A percentile compares a stretch with the other conserved stretches of the same genome.
phyloP scores from a whole-genome alignment of 2,113 vertebrate species.

The Neogale vison region DNA sequence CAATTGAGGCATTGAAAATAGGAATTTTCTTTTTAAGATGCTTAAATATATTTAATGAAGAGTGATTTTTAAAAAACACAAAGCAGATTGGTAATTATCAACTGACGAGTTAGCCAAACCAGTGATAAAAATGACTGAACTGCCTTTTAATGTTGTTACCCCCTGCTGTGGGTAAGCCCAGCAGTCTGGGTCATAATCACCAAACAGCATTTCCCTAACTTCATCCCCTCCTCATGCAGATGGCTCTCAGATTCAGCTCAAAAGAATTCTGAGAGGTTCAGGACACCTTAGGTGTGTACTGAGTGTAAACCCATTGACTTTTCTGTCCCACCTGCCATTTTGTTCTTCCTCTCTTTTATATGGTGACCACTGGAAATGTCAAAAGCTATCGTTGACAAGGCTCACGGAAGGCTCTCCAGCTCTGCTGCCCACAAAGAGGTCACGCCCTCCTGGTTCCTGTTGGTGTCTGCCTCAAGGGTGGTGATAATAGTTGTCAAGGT shows the following conservation, averaged over 20 bases:
- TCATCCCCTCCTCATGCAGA: background rate
- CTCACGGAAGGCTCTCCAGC: background rate
- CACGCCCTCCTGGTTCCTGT: background rate
- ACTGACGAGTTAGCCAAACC: slow-evolving; percentile 71
- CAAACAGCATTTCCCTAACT: background rate
- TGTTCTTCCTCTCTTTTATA: background rate
- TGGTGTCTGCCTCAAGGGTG: background rate
- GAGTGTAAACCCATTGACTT: background rate
- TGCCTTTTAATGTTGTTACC: background rate
- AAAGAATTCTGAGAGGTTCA: background rate
- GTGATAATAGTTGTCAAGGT: background rate
- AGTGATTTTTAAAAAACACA: slow-evolving; percentile 32
- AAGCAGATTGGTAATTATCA: slow-evolving; percentile 72
- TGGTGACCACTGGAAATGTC: background rate
- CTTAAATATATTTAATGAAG: slow-evolving; percentile 73
- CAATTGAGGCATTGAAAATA: slow-evolving; percentile 49
- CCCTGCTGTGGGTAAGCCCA: background rate
- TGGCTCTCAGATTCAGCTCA: background rate
- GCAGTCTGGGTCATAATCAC: background rate
- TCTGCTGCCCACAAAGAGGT: background rate
- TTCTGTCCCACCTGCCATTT: background rate
- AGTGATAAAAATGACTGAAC: slow-evolving; percentile 65
- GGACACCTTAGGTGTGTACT: background rate
- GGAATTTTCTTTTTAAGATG: slow-evolving; percentile 47
- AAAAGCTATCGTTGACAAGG: background rate